Base-by-base conservation (phyloP, 2,888 invertebrate genomes). In the Zhuqinia jingwanae region DNA sequence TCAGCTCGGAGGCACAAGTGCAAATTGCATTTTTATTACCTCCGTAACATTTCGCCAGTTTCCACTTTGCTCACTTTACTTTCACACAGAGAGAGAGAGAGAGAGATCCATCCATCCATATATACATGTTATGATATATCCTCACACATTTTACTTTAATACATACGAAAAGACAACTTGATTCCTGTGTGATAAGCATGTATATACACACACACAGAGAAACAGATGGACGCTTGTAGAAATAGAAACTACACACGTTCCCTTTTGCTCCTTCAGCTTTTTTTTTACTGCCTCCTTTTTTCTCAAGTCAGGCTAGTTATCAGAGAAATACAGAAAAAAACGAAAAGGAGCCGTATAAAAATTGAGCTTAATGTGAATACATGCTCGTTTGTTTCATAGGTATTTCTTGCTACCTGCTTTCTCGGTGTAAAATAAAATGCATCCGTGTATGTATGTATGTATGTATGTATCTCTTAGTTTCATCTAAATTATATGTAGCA, bases 11-110 rank as follows among this genome's bases (percentile, higher is more conserved):
- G 79, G 79, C 79, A 85, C 85, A 85, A 85, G 85, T 85, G 85
- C 85, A 85, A 85, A 85, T 85, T 85, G 85, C 85, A 80, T 79
- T 85, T 85, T 85, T 85, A 85, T 85, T 85, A 85, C 85, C 85
- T 70, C 79, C 85, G 79, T 80, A 85, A 85, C 85, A 85, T 85
- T 85, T 85, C 77, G 85, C 85, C 85, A 85, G 85, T 85, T 78
- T 85, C 85, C 85, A 85, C 85, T 85, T 83, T 83, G 68, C 83
- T 81, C 81, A 73, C 81, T 85, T 70, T 85, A 78, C 70, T 68
- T 85, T 85, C 85, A 78, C 85, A 70, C 78, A 78, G n/a, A n/a
- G n/a, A n/a, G n/a, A n/a, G n/a, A n/a, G n/a, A n/a, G n/a, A n/a
- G n/a, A n/a, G n/a, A n/a, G 15, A 5, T 36, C 36, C 36, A 8